Evolutionary conservation across 2,113 vertebrate genomes (phyloP), one percentile per base, ranked within the genome.

Genomic region (Oophaga pumilio): DNA sequence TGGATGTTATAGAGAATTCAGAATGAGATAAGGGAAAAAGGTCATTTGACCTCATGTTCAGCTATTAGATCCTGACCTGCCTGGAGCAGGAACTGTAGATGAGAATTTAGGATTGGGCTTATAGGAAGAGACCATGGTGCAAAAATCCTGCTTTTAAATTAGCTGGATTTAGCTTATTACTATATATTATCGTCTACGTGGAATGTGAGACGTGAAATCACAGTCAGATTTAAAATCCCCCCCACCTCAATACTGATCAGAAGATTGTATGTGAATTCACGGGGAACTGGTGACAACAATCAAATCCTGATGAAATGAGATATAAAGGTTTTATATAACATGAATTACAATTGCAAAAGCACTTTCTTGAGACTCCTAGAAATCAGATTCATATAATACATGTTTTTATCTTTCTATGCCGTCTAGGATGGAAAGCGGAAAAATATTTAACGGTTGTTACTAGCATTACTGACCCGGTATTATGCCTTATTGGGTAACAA

Each of bases 11-110:
- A 1, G 18, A 86, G 59, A 76, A 86, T 64, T 53, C 59, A 11
- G 59, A 24, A 52, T 28, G 14, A 56, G 59, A 80, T 80, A 86
- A 78, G 60, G 56, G 24, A 28, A 50, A 79, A 26, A 79, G 76
- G 85, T 49, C 24, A 66, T 33, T 28, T 43, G 17, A 74, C 43
- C 20, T 86, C 18, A 50, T 71, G 82, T 53, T 69, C 82, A 53
- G 43, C 82, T 56, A 26, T 50, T 52, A 84, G 24, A 84, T 84
- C 26, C 53, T 18, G 28, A 33, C 56, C 56, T 60, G 77, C 56
- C 57, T 60, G 53, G 24, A 60, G 77, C 56, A 60, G 53, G 53
- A 26, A 80, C 10, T 78, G 52, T 24, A 53, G 76, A 26, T 78
- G 20, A 56, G 11, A 74, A 15, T 79, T n/a, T 24, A 7, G 20